These are phyloP conservation scores for Strigamia transsilvanica DNA, from an alignment of 2,888 invertebrate species.

Conservation along the genomic window DNA sequence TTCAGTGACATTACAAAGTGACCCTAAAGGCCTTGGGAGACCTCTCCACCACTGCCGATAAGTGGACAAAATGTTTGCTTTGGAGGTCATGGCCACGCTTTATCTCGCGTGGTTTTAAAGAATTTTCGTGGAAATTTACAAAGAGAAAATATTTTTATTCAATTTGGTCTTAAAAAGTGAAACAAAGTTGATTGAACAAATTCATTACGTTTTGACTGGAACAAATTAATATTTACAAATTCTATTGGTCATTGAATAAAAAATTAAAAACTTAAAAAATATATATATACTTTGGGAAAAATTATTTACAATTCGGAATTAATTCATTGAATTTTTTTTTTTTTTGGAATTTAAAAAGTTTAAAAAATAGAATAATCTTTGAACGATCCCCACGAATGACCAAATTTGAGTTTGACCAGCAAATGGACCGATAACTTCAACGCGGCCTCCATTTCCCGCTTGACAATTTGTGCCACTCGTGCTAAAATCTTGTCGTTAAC, in stretches of 20 bases:
- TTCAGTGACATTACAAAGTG: not conserved
- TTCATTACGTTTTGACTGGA: no score
- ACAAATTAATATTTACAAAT: no score
- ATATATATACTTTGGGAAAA: not conserved
- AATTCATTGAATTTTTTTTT: not conserved
- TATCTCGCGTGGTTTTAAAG: not conserved
- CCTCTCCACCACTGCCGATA: not conserved
- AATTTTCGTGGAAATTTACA: no score
- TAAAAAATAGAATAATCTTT: not conserved
- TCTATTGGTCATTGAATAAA: no score
- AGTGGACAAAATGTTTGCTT: not conserved
- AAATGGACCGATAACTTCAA: slow-evolving; percentile 78
- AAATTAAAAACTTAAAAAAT: no score
- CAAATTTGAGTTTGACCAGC: slow-evolving; percentile 85
- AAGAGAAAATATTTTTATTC: no score
- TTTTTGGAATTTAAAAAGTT: not conserved
- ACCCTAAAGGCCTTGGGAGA: not conserved
- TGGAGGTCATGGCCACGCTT: not conserved
- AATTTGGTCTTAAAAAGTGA: no score
- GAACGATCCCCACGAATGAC: slow-evolving; percentile 76
- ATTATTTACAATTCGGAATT: not conserved
- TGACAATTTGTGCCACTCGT: slow-evolving; percentile 72
- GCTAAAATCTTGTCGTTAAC: slow-evolving; percentile 68
- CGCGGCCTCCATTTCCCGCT: slow-evolving; percentile 81
- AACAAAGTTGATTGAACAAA: no score